Evolutionary conservation across 2,888 invertebrate species (phyloP).

Genomic region (Hyppa rectilinea): DNA sequence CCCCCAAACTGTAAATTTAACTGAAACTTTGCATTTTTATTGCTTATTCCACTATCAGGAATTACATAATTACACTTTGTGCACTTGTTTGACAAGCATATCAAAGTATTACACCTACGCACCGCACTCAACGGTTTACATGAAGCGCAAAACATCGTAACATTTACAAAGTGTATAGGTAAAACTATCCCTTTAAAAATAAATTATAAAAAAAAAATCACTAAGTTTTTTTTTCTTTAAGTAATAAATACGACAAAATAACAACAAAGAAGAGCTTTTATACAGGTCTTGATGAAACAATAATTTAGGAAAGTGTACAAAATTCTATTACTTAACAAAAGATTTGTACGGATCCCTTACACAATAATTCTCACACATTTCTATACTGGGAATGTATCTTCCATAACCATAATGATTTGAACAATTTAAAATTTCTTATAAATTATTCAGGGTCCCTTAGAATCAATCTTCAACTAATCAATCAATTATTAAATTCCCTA

Average conservation of each 20-base stretch:
- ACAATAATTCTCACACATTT: slow-evolving; percentile 50
- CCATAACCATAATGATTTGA: slow-evolving; percentile 52
- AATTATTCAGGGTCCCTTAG: slow-evolving; percentile 58
- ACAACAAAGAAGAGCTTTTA: slow-evolving; percentile 80
- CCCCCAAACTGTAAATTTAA: slow-evolving; percentile 64
- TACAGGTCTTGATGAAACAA: slow-evolving; percentile 71
- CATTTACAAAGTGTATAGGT: slow-evolving; percentile 70
- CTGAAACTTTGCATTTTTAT: slow-evolving; percentile 69
- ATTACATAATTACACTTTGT: slow-evolving; percentile 80
- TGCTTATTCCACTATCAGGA: slow-evolving; percentile 82
- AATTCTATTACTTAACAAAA: slow-evolving; percentile 38
- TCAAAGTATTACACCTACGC: slow-evolving; percentile 79
- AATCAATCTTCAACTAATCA: slow-evolving; percentile 44
- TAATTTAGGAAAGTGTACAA: slow-evolving; percentile 64
- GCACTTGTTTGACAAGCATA: slow-evolving; percentile 89
- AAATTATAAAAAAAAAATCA: slow-evolving; percentile 88
- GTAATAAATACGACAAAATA: slow-evolving; percentile 87
- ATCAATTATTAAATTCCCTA: slow-evolving; percentile 33
- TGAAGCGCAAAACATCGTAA: slow-evolving; percentile 65
- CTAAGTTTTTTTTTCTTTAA: slow-evolving; percentile 76
- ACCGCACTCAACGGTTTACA: slow-evolving; percentile 65
- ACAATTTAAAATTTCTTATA: slow-evolving; percentile 56
- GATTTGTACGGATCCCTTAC: slow-evolving; percentile 47
- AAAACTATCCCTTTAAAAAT: slow-evolving; percentile 85
- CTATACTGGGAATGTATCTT: slow-evolving; percentile 63